Conservation (phyloP, 2,113 vertebrate species). For the Crotalus horridus region DNA sequence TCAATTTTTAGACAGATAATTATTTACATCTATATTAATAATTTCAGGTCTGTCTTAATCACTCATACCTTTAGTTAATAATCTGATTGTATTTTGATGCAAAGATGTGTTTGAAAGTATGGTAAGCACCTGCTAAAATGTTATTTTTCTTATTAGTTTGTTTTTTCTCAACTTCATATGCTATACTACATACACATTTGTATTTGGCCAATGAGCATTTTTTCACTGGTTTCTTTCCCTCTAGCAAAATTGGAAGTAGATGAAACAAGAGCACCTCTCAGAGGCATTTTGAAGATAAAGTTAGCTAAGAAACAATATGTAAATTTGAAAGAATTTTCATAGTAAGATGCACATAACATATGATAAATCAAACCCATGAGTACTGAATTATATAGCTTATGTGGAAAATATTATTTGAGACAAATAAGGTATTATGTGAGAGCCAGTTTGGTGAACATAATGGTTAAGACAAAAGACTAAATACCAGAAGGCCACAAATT, state of each 20-base stretch:
- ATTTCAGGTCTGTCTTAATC: background rate
- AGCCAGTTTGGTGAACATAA: too few relatives aligned
- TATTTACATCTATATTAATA: background rate
- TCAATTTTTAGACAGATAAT: background rate
- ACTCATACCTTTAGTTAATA: background rate
- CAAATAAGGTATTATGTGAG: too few relatives aligned
- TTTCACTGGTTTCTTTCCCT: background rate
- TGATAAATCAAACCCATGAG: background rate
- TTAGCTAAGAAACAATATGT: background rate
- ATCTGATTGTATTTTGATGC: background rate
- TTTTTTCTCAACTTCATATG: background rate
- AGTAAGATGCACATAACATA: too few relatives aligned
- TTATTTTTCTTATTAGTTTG: background rate
- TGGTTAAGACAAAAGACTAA: too few relatives aligned
- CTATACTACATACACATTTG: background rate
- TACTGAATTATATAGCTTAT: background rate
- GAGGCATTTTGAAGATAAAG: background rate
- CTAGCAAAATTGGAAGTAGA: background rate
- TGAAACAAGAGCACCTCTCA: too few relatives aligned
- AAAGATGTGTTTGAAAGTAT: background rate
- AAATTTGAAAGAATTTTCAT: background rate
- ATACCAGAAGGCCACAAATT: too few relatives aligned
- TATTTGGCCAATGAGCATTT: background rate
- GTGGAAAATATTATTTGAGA: background rate
- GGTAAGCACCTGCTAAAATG: background rate